Percentiles rank a stretch among this genome's conserved stretches.
Evolutionary conservation across 2,888 invertebrate genomes (phyloP).

Genomic region (Julus scandinavius): DNA sequence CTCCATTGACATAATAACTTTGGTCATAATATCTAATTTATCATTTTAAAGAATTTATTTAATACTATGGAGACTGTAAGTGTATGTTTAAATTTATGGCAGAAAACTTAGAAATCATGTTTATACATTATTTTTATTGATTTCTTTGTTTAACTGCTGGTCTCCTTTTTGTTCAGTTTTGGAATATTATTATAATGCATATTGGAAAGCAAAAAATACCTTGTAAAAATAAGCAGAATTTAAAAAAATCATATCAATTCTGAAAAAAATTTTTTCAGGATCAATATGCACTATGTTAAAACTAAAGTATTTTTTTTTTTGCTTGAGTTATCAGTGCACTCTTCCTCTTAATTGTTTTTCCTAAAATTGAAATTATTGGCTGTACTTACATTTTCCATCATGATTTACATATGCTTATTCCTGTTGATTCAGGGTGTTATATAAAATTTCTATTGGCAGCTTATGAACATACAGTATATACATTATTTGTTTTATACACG

Average conservation of each 20-base stretch:
- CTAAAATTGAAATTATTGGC: neutral
- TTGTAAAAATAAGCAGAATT: neutral
- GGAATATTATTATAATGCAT: neutral
- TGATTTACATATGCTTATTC: neutral
- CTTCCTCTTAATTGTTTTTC: neutral
- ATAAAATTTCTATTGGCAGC: slow-evolving; percentile 44
- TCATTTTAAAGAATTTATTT: neutral
- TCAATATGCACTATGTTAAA: neutral
- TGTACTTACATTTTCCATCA: neutral
- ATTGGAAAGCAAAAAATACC: neutral
- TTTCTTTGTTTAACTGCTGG: neutral
- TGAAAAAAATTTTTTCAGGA: neutral
- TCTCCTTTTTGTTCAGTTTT: neutral
- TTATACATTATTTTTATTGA: too few relatives aligned
- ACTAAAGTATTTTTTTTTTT: neutral
- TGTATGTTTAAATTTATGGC: neutral
- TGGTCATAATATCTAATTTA: neutral
- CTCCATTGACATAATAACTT: neutral
- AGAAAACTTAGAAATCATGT: too few relatives aligned
- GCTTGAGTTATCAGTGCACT: neutral
- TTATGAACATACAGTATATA: neutral
- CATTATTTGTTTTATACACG: slow-evolving; percentile 1
- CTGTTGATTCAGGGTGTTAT: neutral
- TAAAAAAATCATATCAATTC: neutral
- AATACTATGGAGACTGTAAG: neutral